Percentiles rank a stretch among this genome's conserved stretches.
These are phyloP conservation scores for Andrena bicolor DNA, from an alignment of 2,888 invertebrate genomes.

Conservation along the genomic window DNA sequence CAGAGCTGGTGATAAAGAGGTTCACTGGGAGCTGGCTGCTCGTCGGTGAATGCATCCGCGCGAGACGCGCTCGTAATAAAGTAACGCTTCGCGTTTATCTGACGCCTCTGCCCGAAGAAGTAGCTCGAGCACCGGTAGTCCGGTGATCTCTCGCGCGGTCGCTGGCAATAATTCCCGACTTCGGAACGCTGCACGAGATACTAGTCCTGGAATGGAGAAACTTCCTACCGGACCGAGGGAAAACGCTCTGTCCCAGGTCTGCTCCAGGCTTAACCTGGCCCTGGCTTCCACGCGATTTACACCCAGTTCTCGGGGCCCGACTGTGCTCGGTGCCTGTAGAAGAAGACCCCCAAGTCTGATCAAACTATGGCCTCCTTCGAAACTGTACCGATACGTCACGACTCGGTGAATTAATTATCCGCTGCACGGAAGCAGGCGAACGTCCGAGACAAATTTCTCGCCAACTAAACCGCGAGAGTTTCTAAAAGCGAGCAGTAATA, in stretches of 20 bases:
- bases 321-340: neutral
- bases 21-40: constrained; percentile 19
- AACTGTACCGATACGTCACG: neutral
- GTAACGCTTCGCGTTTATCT: constrained; percentile 45
- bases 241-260: neutral
- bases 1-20: constrained; percentile 75
- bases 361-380: too few relatives aligned
- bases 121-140: constrained; percentile 31
- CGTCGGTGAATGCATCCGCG: constrained; percentile 41
- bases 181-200: neutral
- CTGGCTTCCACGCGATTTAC: neutral
- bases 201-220: neutral
- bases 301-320: neutral
- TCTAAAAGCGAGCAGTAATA: constrained; percentile 5
- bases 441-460: neutral
- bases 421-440: neutral
- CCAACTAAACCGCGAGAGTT: constrained; percentile 1
- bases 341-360: neutral
- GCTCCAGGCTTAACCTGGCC: neutral
- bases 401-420: neutral
- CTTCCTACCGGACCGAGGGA: neutral
- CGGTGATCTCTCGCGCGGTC: constrained; percentile 10
- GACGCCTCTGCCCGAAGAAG: constrained; percentile 37
- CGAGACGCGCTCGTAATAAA: constrained; percentile 49
- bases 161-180: constrained; percentile 27